Evolutionary conservation across 2,797 vertebrate species (phyloP), one percentile per base, ranked within the genome.

Genomic region (Sphaeramia orbicularis): DNA sequence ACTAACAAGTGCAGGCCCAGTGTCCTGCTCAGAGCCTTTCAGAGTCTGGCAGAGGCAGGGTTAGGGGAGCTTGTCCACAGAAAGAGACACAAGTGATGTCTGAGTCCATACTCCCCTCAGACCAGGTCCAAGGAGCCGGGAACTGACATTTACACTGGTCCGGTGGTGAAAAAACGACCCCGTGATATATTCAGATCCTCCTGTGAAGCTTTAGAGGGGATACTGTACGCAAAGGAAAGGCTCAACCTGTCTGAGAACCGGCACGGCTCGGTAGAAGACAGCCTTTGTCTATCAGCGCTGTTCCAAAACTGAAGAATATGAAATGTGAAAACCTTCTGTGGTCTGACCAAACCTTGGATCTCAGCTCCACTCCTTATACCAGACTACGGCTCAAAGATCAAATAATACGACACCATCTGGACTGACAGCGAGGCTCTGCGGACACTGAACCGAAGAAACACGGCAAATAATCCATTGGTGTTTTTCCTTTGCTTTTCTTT

Each of bases 11-110:
- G 58, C 67, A 55, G 51, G 52, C n/a, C 65, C 35, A 37, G 62
- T 54, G 60, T 76, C 85, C 67, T 85, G 77, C 68, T 74, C 76
- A 74, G 74, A 83, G 59, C 51, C 66, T 78, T 81, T 80, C 60
- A 61, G 74, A 61, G 51, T 79, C 63, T 72, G 60, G 38, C 37
- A 65, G 59, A 54, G 67, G 55, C 4, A 0, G 43, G 59, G 70
- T 77, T 66, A 73, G 30, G 65, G 72, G 38, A 81, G 47, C 61
- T 57, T 35, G 60, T 72, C 60, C 75, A 55, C 7, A 52, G 57
- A 65, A 51, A 74, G 62, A 78, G 71, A 79, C 71, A 71, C 71
- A 66, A 74, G 80, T 80, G 62, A 55, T 76, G 61, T 21, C 48
- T 18, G 16, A 80, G 65, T 78, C 52, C 30, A 37, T 19, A 36